These are phyloP conservation scores for Apodemia zela DNA, from an alignment of 2,888 invertebrate genomes.

Conservation along the genomic window DNA sequence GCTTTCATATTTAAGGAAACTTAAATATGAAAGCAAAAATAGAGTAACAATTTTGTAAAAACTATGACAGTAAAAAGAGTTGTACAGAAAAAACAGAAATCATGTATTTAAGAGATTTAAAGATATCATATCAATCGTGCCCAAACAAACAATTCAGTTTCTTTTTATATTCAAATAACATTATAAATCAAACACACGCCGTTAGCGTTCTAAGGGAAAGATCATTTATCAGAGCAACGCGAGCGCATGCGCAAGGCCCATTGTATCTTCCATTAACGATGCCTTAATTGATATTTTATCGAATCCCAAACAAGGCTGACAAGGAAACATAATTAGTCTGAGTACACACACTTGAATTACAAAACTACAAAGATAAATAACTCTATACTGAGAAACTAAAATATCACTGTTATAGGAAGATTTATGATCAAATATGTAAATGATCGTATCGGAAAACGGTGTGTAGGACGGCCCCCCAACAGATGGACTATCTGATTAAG, in stretches of 20 bases:
- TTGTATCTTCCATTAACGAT: conserved; percentile 67
- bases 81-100: conserved; percentile 11
- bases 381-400: conserved; percentile 5
- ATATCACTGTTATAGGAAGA: background rate
- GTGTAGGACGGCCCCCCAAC: conserved; percentile 11
- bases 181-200: conserved; percentile 75
- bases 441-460: background rate
- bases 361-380: conserved; percentile 31
- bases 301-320: conserved; percentile 66
- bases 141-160: conserved; percentile 64
- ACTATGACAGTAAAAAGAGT: background rate
- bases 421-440: conserved; percentile 9
- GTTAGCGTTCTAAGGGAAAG: conserved; percentile 54
- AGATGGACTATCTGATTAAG: conserved; percentile 3
- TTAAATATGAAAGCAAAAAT: too few species aligned
- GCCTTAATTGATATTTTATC: conserved; percentile 78
- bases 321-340: conserved; percentile 62
- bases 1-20: too few species aligned
- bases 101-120: conserved; percentile 44
- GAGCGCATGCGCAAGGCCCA: conserved; percentile 54
- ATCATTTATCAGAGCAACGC: conserved; percentile 69
- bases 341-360: conserved; percentile 31
- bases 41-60: background rate
- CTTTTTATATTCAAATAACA: conserved; percentile 63
- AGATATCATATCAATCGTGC: conserved; percentile 67